Evolutionary conservation across 37 sponge, comb jelly and placozoan genomes (phyloP).

Genomic region (Mnemiopsis leidyi): DNA sequence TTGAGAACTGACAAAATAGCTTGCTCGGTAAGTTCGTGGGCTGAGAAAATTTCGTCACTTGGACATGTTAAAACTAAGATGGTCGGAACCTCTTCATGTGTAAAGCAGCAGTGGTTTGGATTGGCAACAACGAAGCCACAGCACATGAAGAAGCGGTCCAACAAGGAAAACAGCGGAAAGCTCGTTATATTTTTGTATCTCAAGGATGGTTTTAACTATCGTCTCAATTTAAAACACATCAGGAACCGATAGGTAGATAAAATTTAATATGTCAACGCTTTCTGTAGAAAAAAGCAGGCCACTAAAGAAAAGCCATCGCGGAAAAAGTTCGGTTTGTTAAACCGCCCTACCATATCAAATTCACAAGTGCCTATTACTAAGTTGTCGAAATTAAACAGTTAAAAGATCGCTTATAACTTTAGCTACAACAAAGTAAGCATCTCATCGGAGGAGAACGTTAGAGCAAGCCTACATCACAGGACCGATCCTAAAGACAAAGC

Average conservation of each 20-base stretch:
- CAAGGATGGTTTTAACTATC: too few relatives aligned
- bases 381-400: too few relatives aligned
- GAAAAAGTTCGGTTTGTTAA: too few relatives aligned
- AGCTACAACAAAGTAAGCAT: too few relatives aligned
- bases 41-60: not conserved
- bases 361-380: too few relatives aligned
- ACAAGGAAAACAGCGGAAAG: not conserved
- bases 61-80: not conserved
- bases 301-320: not conserved
- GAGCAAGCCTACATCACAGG: too few relatives aligned
- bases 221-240: not conserved
- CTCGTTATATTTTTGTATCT: not conserved
- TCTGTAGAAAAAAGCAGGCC: not conserved
- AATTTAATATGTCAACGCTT: not conserved
- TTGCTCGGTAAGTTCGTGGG: not conserved
- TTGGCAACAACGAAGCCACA: not conserved
- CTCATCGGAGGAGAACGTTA: too few relatives aligned
- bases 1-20: not conserved
- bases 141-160: not conserved
- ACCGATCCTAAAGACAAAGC: too few relatives aligned
- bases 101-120: not conserved
- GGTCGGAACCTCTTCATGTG: not conserved
- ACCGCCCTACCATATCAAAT: too few relatives aligned
- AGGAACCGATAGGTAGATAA: not conserved
- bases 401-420: too few relatives aligned